Conservation (phyloP, 1,140 invertebrate genomes). For the Orussus abietinus region DNA sequence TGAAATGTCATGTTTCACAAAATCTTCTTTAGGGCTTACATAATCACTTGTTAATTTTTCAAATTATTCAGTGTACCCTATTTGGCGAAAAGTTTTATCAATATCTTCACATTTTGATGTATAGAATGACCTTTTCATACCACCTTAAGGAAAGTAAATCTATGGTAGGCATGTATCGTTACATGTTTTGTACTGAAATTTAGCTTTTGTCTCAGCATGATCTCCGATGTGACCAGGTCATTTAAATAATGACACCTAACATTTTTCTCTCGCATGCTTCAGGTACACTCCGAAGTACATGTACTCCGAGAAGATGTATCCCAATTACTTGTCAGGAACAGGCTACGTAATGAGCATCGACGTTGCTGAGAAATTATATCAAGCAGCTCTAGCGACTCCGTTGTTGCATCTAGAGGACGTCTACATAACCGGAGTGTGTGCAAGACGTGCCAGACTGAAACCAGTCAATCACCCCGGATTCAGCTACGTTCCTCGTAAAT, state of each 20-base stretch:
- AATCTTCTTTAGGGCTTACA: no score
- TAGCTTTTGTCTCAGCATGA: background rate
- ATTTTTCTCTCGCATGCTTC: slow-evolving; percentile 11
- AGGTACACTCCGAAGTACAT: slow-evolving; percentile 79
- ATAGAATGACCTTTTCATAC: no score
- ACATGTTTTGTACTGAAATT: background rate
- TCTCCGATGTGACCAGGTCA: no score
- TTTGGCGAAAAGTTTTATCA: no score
- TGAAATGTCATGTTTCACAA: no score
- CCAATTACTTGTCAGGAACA: slow-evolving; percentile 80
- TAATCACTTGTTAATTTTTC: no score
- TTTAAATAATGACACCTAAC: no score
- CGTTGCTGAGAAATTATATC: slow-evolving; percentile 64
- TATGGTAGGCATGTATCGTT: background rate
- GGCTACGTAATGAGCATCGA: slow-evolving; percentile 77
- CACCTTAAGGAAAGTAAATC: no score
- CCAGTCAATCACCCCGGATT: slow-evolving; percentile 60
- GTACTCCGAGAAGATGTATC: slow-evolving; percentile 70
- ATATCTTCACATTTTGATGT: no score
- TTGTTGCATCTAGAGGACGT: slow-evolving; percentile 82
- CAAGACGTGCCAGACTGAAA: slow-evolving; percentile 49
- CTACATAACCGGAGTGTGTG: slow-evolving; percentile 73
- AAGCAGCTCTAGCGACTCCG: slow-evolving; percentile 64
- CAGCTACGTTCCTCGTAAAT: slow-evolving; percentile 55
- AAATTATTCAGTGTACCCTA: no score